Conservation (phyloP, 2,797 vertebrate genomes). For the Hylomyscus alleni region DNA sequence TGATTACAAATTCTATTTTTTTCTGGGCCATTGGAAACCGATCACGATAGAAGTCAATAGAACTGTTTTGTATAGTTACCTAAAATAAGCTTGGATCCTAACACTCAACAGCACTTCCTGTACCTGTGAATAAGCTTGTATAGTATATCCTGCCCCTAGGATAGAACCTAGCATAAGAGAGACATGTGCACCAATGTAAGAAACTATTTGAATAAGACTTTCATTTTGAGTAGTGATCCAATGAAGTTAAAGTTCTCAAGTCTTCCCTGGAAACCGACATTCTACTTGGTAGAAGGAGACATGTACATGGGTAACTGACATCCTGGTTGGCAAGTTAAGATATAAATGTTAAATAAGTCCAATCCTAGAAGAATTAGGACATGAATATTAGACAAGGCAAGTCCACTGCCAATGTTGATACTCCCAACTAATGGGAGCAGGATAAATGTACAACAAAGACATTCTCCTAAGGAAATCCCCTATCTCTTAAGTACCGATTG, state of each 20-base stretch:
- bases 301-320: not conserved
- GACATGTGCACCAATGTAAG: not conserved
- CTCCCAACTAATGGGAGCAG: not conserved
- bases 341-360: not conserved
- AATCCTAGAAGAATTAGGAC: not conserved
- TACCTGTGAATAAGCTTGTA: not conserved
- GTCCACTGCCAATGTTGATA: not conserved
- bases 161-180: not conserved
- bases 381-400: not conserved
- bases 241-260: not conserved
- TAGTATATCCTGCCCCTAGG: not conserved
- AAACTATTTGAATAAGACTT: not conserved
- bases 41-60: not conserved
- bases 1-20: not conserved
- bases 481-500: not conserved
- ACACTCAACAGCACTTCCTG: not conserved
- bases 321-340: not conserved
- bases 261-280: not conserved
- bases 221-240: not conserved
- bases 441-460: not conserved
- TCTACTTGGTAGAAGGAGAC: not conserved
- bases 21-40: not conserved
- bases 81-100: not conserved
- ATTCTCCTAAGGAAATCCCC: not conserved
- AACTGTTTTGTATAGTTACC: not conserved